These are phyloP conservation scores for Anolis apletophallus DNA, from an alignment of 2,797 vertebrate genomes.

Conservation along the genomic window DNA sequence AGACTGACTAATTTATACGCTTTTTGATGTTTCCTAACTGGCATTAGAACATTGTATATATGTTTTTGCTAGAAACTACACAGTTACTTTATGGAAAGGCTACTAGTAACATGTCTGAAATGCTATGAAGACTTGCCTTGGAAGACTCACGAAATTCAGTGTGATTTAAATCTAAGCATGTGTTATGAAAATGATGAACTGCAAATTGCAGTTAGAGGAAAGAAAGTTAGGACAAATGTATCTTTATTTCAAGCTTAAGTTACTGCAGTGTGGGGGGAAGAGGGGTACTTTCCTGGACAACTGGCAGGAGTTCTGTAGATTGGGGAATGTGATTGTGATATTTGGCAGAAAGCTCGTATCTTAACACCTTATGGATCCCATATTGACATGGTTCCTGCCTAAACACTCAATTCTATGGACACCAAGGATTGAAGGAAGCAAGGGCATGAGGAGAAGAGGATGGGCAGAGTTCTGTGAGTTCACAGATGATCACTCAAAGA, in stretches of 20 bases:
- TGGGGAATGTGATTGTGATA: background rate
- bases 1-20: conserved; percentile 11
- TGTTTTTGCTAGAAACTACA: background rate
- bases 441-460: no score
- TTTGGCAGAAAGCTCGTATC: background rate
- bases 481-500: no score
- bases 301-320: background rate
- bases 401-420: no score
- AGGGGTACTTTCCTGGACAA: background rate
- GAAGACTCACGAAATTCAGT: conserved; percentile 14
- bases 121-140: background rate
- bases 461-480: no score
- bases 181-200: background rate
- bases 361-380: no score
- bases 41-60: conserved; percentile 7
- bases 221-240: background rate
- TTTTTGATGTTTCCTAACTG: conserved; percentile 29
- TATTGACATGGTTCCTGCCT: no score
- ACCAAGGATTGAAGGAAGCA: no score
- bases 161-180: background rate
- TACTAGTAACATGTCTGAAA: background rate
- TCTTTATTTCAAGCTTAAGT: background rate
- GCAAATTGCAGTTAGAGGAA: background rate
- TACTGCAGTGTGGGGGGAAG: background rate
- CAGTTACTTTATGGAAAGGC: conserved; percentile 32